These are phyloP conservation scores for Venustaconcha ellipsiformis DNA, from an alignment of 1,140 invertebrate species.

Conservation along the genomic window DNA sequence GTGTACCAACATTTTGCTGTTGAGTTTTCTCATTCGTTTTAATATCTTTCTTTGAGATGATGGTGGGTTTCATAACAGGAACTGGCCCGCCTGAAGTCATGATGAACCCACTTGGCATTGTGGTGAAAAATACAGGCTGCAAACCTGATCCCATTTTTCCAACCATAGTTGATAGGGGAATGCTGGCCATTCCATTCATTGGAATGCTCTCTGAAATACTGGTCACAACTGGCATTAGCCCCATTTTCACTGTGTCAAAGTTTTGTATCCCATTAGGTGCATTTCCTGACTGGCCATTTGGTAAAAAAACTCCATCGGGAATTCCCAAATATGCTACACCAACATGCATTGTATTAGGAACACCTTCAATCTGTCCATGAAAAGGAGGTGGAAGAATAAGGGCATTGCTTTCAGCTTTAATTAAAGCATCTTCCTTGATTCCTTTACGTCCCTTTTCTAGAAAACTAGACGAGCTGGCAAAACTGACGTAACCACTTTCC, in stretches of 20 bases:
- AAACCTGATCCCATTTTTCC: slow-evolving; percentile 10
- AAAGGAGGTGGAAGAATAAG: slow-evolving; percentile 11
- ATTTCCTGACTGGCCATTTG: background rate
- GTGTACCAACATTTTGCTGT: too few species aligned
- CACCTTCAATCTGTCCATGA: background rate
- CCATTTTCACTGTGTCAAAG: slow-evolving; percentile 20
- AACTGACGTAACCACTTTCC: slow-evolving; percentile 5
- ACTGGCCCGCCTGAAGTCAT: slow-evolving; percentile 20
- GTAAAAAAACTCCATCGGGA: background rate
- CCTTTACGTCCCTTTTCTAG: background rate
- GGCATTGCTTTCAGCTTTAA: background rate
- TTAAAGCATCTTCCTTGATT: background rate
- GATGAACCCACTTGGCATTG: slow-evolving; percentile 27
- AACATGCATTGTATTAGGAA: slow-evolving; percentile 10
- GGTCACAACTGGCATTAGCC: slow-evolving; percentile 20
- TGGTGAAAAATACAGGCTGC: slow-evolving; percentile 25
- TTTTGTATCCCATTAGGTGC: background rate
- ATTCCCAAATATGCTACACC: slow-evolving; percentile 21
- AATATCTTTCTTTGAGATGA: too few species aligned
- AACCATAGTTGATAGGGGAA: background rate
- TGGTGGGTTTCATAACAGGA: background rate
- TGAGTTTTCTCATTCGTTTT: too few species aligned
- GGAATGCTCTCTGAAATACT: slow-evolving; percentile 9
- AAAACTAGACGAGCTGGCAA: background rate
- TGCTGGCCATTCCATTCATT: slow-evolving; percentile 9